Evolutionary conservation across 2,113 vertebrate genomes (phyloP).

Genomic region (Odocoileus virginianus): DNA sequence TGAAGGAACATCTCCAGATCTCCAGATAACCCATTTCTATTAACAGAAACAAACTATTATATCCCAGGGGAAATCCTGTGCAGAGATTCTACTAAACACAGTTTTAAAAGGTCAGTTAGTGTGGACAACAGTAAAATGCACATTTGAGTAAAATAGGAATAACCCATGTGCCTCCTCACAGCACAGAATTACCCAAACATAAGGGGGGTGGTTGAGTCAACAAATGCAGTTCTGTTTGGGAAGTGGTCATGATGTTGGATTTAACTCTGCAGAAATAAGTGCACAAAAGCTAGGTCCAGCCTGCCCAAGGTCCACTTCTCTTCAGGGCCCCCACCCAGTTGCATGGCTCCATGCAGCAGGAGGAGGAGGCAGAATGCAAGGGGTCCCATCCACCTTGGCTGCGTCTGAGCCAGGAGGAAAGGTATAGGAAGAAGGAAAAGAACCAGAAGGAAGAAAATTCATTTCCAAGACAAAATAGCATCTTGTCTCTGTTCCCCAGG

Average conservation of each 20-base stretch:
- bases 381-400: slow-evolving; percentile 74
- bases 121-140: too few relatives aligned
- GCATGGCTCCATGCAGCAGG: slow-evolving; percentile 82
- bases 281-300: too few relatives aligned
- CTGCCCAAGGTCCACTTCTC: slow-evolving; percentile 65
- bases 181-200: too few relatives aligned
- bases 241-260: too few relatives aligned
- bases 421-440: too few relatives aligned
- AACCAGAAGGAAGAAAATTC: not conserved
- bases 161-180: too few relatives aligned
- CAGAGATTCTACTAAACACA: not conserved
- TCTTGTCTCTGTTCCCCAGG: slow-evolving; percentile 46
- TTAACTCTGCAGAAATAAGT: too few relatives aligned
- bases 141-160: too few relatives aligned
- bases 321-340: slow-evolving; percentile 64
- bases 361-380: slow-evolving; percentile 70
- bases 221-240: too few relatives aligned
- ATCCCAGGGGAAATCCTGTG: not conserved
- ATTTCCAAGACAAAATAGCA: slow-evolving; percentile 67
- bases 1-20: not conserved
- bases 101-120: not conserved
- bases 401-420: slow-evolving; percentile 71
- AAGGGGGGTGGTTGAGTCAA: too few relatives aligned
- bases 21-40: not conserved
- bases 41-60: not conserved